Evolutionary conservation across 2,888 invertebrate species (phyloP).

Genomic region (Xestobium rufovillosum): DNA sequence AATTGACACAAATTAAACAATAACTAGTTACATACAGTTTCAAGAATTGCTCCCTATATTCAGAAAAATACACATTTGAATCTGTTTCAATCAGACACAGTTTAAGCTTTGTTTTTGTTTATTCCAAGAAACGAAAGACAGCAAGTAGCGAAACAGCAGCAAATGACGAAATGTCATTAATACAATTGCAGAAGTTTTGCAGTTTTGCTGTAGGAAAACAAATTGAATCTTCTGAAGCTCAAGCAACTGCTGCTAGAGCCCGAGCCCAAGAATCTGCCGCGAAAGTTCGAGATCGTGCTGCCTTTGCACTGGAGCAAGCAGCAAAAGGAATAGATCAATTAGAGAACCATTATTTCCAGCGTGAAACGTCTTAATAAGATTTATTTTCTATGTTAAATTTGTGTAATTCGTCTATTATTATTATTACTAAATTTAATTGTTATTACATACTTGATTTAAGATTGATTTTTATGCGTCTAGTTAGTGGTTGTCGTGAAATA

Average conservation of each 20-base stretch:
- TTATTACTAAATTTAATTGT: too few relatives aligned
- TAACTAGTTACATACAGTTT: too few relatives aligned
- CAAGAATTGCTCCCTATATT: too few relatives aligned
- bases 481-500: not conserved
- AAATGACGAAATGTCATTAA: conserved; percentile 4
- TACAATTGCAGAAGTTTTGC: conserved; percentile 1
- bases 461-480: too few relatives aligned
- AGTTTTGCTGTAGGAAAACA: conserved; percentile 7
- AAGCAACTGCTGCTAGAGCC: conserved; percentile 9
- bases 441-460: conserved; percentile 2
- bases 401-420: too few relatives aligned
- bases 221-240: conserved; percentile 8
- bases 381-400: too few relatives aligned
- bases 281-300: conserved; percentile 9
- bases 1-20: too few relatives aligned
- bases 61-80: too few relatives aligned
- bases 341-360: conserved; percentile 6
- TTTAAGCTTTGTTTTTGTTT: too few relatives aligned
- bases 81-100: too few relatives aligned
- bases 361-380: conserved; percentile 5
- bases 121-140: not conserved
- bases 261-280: conserved; percentile 11
- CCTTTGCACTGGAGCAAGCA: conserved; percentile 5
- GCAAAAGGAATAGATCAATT: conserved; percentile 6
- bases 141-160: conserved; percentile 1